These are phyloP conservation scores for Drosophila imparisetae DNA, from an alignment of 2,888 invertebrate genomes.

Conservation along the genomic window DNA sequence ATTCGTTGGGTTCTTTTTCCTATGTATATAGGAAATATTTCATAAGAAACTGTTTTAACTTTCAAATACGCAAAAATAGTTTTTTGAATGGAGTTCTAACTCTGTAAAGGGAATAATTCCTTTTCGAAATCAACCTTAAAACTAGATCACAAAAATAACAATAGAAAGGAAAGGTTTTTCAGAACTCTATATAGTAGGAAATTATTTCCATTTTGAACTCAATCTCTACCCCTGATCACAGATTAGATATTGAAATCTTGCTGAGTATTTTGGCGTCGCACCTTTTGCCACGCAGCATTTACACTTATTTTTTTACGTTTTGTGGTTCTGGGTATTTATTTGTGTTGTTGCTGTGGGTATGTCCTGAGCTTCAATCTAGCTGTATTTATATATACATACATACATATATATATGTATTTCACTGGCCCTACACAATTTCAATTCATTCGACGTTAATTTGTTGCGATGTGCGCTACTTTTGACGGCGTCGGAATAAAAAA, in stretches of 20 bases:
- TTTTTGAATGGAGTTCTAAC: not conserved
- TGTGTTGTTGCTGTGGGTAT: conserved; percentile 10
- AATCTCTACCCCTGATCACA: not conserved
- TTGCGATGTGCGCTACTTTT: conserved; percentile 43
- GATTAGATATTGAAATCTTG: not conserved
- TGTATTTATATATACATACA: conserved; percentile 24
- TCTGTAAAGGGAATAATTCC: accelerated
- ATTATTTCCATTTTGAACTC: not conserved
- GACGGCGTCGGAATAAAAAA: conserved; percentile 44
- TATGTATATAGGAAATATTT: too few species aligned
- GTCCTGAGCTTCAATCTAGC: conserved; percentile 17
- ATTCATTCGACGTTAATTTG: conserved; percentile 70
- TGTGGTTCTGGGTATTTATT: conserved; percentile 2
- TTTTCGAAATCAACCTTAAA: not conserved
- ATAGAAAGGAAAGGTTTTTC: accelerated
- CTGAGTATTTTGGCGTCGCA: conserved; percentile 11
- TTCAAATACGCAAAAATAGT: too few species aligned
- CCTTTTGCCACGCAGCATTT: not conserved
- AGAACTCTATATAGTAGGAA: not conserved
- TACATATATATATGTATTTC: conserved; percentile 11
- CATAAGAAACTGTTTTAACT: too few species aligned
- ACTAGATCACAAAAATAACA: not conserved
- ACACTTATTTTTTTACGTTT: conserved; percentile 24
- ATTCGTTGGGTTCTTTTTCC: not conserved
- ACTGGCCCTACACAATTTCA: conserved; percentile 43